phyloP scores from a whole-genome alignment of 2,797 vertebrate species.

The Macropodus opercularis region DNA sequence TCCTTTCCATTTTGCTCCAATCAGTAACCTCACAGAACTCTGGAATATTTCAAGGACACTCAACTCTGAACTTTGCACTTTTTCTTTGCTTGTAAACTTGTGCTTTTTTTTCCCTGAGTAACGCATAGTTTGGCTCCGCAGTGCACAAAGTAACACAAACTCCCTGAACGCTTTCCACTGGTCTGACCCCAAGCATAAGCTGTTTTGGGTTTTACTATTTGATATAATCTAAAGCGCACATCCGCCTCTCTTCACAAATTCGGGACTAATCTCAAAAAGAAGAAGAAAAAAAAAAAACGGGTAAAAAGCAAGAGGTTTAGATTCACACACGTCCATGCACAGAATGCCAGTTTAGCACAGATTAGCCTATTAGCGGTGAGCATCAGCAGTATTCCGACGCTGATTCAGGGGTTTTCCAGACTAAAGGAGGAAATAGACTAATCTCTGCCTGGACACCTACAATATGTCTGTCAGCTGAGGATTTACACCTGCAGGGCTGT shows the following conservation, averaged over 20 bases:
- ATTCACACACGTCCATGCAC: conserved; percentile 10
- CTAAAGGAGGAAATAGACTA: conserved; percentile 60
- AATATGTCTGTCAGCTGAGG: conserved; percentile 60
- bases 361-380: conserved; percentile 67
- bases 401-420: conserved; percentile 69
- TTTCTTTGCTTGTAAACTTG: conserved; percentile 20
- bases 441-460: conserved; percentile 65
- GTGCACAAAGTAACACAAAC: conserved; percentile 25
- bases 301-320: conserved; percentile 2
- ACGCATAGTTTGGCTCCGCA: conserved; percentile 7
- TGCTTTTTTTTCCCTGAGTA: background rate
- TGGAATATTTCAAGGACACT: background rate
- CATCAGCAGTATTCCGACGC: conserved; percentile 70
- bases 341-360: conserved; percentile 54
- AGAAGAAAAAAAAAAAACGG: too few species aligned
- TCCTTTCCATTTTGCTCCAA: background rate
- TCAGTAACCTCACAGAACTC: conserved; percentile 1
- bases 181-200: conserved; percentile 42
- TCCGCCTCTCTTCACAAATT: conserved; percentile 34
- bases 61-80: conserved; percentile 4
- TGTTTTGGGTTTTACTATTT: conserved; percentile 28
- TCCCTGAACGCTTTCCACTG: conserved; percentile 24
- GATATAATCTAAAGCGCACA: conserved; percentile 29
- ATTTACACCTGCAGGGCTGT: conserved; percentile 68
- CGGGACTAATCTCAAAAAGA: conserved; percentile 56